Evolutionary conservation across 2,113 vertebrate species (phyloP).

Genomic region (Malurus elegans): DNA sequence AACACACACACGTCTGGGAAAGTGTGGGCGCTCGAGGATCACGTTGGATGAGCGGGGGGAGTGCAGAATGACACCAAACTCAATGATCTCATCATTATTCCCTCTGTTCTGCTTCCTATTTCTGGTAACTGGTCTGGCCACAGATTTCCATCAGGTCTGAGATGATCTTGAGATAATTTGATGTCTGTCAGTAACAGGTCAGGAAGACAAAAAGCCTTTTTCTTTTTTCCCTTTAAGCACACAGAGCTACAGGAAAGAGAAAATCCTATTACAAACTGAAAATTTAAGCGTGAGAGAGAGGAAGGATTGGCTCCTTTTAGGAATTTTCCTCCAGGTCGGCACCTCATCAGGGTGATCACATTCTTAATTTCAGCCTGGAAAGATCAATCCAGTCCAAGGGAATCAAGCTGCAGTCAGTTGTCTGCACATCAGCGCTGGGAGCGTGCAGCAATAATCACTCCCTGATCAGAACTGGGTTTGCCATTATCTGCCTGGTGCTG

Average conservation of each 20-base stretch:
- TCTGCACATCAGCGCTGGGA: slow-evolving; percentile 22
- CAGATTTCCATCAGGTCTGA: background rate
- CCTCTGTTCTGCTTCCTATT: background rate
- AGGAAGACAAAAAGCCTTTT: background rate
- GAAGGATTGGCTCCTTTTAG: background rate
- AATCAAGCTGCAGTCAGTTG: background rate
- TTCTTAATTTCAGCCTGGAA: slow-evolving; percentile 6
- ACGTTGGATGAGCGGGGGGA: background rate
- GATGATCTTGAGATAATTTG: background rate
- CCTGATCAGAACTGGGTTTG: slow-evolving; percentile 57
- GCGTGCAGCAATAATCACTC: slow-evolving; percentile 54
- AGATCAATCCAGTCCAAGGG: slow-evolving; percentile 25
- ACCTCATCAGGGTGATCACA: background rate
- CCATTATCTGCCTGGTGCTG: slow-evolving; percentile 62
- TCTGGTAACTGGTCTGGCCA: background rate
- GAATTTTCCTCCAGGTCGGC: background rate
- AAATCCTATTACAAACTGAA: background rate
- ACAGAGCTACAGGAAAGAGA: background rate
- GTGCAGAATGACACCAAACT: background rate
- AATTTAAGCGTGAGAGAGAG: background rate
- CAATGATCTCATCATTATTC: background rate
- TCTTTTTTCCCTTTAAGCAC: background rate
- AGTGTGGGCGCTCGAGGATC: background rate
- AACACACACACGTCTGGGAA: background rate
- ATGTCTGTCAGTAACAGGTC: background rate